Evolutionary conservation across 1,140 invertebrate genomes (phyloP).

Genomic region (Trypoxylus dichotomus): DNA sequence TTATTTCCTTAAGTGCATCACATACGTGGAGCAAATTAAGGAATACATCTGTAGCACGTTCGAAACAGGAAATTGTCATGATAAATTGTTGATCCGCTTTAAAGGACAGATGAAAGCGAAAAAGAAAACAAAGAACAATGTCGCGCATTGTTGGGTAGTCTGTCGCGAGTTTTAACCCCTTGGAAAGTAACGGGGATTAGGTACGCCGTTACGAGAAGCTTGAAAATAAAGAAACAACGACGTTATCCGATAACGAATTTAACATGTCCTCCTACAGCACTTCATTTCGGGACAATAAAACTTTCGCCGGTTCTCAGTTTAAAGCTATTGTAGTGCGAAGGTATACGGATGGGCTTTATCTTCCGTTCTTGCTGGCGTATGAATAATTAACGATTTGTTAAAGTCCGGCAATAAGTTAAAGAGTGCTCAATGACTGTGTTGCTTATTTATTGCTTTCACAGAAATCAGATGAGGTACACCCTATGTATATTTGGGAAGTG

Average conservation of each 20-base stretch:
- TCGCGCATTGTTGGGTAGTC: background rate
- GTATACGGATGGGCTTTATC: background rate
- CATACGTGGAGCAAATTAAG: background rate
- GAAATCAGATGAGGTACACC: too few species aligned
- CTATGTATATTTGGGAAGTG: too few species aligned
- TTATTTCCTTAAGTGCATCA: background rate
- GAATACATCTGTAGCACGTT: background rate
- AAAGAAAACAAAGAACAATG: background rate
- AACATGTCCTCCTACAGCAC: background rate
- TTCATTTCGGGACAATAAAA: background rate
- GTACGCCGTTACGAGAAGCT: background rate
- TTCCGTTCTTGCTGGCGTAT: background rate
- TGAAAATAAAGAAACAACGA: background rate
- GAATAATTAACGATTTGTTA: background rate
- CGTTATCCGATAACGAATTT: background rate
- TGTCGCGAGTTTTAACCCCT: background rate
- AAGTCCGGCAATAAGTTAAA: background rate
- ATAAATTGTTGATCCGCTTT: background rate
- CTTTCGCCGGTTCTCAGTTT: background rate
- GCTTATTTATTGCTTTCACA: too few species aligned
- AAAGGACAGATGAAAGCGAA: background rate
- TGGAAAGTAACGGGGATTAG: background rate
- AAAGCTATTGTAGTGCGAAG: background rate
- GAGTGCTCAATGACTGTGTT: background rate
- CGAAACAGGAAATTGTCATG: background rate